Evolutionary conservation across 1,140 invertebrate species (phyloP).

Genomic region (Dufourea novaeangliae): DNA sequence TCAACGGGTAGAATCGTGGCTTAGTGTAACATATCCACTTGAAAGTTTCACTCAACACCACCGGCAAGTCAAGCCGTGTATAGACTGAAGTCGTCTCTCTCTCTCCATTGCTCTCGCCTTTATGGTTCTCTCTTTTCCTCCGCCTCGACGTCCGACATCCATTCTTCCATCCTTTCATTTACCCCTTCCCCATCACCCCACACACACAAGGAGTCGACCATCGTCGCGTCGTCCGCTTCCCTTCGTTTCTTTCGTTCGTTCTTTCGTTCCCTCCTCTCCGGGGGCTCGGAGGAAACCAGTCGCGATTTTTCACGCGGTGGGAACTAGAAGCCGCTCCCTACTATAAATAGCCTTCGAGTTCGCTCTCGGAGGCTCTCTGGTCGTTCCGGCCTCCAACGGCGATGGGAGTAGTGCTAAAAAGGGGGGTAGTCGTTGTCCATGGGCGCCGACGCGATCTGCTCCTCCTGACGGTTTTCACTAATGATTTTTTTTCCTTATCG

Average conservation of each 20-base stretch:
- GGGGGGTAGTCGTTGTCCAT: constrained; percentile 45
- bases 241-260: constrained; percentile 21
- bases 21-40: too few species aligned
- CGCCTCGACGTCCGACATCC: not conserved
- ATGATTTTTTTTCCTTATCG: constrained; percentile 36
- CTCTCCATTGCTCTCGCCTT: not conserved
- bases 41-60: not conserved
- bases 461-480: constrained; percentile 24
- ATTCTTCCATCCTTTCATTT: constrained; percentile 31
- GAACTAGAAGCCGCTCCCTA: constrained; percentile 68
- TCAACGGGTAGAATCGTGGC: too few species aligned
- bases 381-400: constrained; percentile 57
- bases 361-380: constrained; percentile 52
- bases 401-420: constrained; percentile 49
- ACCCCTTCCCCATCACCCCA: not conserved
- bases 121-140: not conserved
- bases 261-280: constrained; percentile 31
- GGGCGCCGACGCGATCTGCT: constrained; percentile 45
- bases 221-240: not conserved
- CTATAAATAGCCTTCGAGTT: constrained; percentile 69
- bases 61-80: constrained; percentile 4
- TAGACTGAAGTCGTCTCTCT: not conserved
- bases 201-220: not conserved
- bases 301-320: constrained; percentile 66
- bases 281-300: constrained; percentile 62